Conservation (phyloP, 2,888 invertebrate genomes). For the Hydriomena furcata region DNA sequence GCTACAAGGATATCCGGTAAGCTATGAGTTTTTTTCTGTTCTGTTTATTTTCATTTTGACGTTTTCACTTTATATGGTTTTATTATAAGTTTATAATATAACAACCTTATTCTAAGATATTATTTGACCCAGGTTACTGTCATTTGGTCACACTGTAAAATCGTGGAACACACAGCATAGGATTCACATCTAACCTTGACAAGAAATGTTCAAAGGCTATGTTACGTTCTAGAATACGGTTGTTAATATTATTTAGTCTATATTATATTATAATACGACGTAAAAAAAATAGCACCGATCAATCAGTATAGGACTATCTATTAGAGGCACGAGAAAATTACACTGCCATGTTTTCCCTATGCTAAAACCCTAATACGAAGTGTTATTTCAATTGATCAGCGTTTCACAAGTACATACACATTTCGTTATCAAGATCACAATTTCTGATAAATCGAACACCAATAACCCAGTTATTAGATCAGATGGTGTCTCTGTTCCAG, state of each 20-base stretch:
- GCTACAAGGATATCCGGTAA: constrained; percentile 17
- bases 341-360: too few species aligned
- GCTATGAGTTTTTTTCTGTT: constrained; percentile 2
- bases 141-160: too few species aligned
- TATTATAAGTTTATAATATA: not conserved
- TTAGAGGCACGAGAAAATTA: too few species aligned
- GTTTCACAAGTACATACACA: not conserved
- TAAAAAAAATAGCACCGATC: too few species aligned
- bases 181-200: too few species aligned
- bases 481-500: constrained; percentile 25
- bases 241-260: not conserved
- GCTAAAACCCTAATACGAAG: too few species aligned
- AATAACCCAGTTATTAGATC: constrained; percentile 10
- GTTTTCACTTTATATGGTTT: not conserved
- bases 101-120: not conserved
- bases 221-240: not conserved
- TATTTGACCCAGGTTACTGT: too few species aligned
- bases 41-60: not conserved
- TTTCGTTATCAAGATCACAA: not conserved
- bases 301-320: too few species aligned
- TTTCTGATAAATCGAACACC: constrained; percentile 4
- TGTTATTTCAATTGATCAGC: not conserved
- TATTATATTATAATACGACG: too few species aligned
- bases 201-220: too few species aligned
- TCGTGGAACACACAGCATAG: too few species aligned